Evolutionary conservation across 2,113 vertebrate species (phyloP).

Genomic region (Eurystomus gularis): DNA sequence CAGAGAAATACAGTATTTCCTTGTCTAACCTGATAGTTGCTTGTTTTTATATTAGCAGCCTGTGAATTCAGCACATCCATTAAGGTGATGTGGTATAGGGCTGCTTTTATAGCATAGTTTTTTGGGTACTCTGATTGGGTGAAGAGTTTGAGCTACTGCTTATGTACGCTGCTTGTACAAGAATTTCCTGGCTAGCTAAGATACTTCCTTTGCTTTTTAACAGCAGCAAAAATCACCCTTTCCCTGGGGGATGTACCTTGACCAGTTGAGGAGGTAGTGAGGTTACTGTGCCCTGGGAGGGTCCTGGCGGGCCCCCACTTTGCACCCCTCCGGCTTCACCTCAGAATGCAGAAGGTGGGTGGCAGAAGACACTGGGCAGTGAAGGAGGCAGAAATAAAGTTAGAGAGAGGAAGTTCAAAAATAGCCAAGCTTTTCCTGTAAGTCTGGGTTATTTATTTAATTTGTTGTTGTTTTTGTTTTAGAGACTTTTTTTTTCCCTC

Average conservation of each 20-base stretch:
- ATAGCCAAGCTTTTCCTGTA: constrained; percentile 58
- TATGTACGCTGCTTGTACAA: not conserved
- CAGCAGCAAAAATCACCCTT: not conserved
- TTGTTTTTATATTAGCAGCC: not conserved
- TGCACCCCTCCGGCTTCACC: rapidly evolving
- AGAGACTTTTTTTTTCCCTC: not conserved
- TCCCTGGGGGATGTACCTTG: not conserved
- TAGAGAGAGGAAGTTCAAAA: constrained; percentile 60
- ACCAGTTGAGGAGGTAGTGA: rapidly evolving
- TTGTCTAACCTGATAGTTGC: not conserved
- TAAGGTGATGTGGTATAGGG: not conserved
- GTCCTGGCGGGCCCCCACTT: not conserved
- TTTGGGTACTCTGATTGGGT: not conserved
- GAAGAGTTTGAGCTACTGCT: not conserved
- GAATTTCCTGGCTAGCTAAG: constrained; percentile 2
- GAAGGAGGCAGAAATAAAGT: constrained; percentile 15
- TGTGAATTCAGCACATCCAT: not conserved
- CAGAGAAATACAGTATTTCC: not conserved
- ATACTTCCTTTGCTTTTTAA: not conserved
- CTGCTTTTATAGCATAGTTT: not conserved
- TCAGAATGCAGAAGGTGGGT: not conserved
- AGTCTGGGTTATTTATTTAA: constrained; percentile 22
- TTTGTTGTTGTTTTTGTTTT: not conserved
- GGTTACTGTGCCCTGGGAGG: rapidly evolving
- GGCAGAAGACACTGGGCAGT: not conserved